Percentiles rank a stretch among this genome's conserved stretches.
Evolutionary conservation across 2,797 vertebrate genomes (phyloP).

Genomic region (Myripristis murdjan): DNA sequence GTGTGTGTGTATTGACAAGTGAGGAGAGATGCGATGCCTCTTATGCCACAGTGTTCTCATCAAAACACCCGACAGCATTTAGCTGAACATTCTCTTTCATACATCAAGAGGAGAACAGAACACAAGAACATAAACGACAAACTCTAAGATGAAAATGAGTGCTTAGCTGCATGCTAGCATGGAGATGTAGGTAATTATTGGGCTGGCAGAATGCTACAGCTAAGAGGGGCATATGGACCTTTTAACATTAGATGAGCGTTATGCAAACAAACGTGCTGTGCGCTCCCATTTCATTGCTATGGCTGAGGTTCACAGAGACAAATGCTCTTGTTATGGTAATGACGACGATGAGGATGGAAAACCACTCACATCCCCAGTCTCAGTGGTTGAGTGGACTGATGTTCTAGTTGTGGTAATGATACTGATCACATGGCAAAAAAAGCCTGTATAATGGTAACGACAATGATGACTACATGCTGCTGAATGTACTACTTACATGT

Average conservation of each 20-base stretch:
- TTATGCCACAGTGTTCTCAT: background rate
- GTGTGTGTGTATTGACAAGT: constrained; percentile 41
- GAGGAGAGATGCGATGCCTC: constrained; percentile 6
- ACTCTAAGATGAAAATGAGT: constrained; percentile 7
- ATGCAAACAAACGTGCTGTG: background rate
- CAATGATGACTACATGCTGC: no score
- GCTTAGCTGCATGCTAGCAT: constrained; percentile 10
- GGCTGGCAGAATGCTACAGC: constrained; percentile 21
- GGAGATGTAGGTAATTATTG: constrained; percentile 39
- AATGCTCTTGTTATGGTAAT: background rate
- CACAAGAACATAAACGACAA: constrained; percentile 45
- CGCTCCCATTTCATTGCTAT: background rate
- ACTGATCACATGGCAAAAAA: background rate
- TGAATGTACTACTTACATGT: no score
- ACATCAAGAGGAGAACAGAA: constrained; percentile 17
- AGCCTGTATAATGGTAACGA: no score
- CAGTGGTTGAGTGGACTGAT: background rate
- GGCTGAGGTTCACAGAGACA: background rate
- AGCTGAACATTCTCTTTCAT: constrained; percentile 18
- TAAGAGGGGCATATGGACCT: constrained; percentile 7
- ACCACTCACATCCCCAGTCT: background rate
- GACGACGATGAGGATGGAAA: background rate
- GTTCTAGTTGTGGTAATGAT: background rate
- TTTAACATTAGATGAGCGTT: constrained; percentile 25
- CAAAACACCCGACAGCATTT: constrained; percentile 14